phyloP scores from a whole-genome alignment of 2,888 invertebrate species.

The Cheilosia vulpina region DNA sequence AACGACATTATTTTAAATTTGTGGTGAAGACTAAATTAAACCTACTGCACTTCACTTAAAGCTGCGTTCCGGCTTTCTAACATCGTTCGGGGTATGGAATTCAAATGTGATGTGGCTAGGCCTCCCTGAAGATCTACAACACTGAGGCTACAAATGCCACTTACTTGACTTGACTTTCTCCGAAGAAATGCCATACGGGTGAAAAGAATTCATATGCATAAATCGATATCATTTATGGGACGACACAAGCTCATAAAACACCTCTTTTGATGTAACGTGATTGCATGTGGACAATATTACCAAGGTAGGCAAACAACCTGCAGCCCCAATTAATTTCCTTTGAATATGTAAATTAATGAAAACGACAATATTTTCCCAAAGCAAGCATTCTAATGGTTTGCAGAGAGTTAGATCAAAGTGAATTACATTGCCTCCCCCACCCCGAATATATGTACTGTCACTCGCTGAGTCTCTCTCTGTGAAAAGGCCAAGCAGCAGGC shows the following conservation, averaged over 20 bases:
- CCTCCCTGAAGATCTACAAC: too few relatives aligned
- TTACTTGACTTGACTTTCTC: neutral
- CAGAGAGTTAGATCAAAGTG: conserved; percentile 74
- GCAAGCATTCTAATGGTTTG: conserved; percentile 75
- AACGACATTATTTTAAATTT: too few relatives aligned
- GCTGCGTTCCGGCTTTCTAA: too few relatives aligned
- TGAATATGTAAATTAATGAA: conserved; percentile 75
- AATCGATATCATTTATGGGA: conserved; percentile 49
- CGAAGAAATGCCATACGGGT: neutral
- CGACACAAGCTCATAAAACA: conserved; percentile 60
- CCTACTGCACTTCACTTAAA: too few relatives aligned
- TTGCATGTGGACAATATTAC: conserved; percentile 72
- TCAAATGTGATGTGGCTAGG: too few relatives aligned
- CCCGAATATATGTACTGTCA: conserved; percentile 33
- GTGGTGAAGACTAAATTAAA: too few relatives aligned
- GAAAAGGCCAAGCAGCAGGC: conserved; percentile 46
- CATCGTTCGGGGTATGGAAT: too few relatives aligned
- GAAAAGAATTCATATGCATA: conserved; percentile 4
- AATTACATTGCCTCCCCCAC: conserved; percentile 58
- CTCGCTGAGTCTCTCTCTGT: conserved; percentile 48
- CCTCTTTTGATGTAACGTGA: conserved; percentile 71
- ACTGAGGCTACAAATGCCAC: too few relatives aligned
- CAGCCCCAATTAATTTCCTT: conserved; percentile 75
- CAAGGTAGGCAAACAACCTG: conserved; percentile 72
- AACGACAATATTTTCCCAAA: conserved; percentile 75